These are phyloP conservation scores for Aspidoscelis tigris DNA, from an alignment of 2,113 vertebrate genomes.

Conservation along the genomic window DNA sequence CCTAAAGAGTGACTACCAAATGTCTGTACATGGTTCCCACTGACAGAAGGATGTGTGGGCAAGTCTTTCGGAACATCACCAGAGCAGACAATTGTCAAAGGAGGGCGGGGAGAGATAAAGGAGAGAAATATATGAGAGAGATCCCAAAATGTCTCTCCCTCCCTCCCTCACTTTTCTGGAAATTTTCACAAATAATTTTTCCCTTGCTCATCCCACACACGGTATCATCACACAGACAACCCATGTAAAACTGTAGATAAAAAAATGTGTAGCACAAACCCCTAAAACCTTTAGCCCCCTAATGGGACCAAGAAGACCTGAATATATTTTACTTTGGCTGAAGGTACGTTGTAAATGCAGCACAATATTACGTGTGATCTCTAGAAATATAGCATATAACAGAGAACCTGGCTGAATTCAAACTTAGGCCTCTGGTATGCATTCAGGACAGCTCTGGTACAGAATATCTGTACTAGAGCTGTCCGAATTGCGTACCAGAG, in stretches of 20 bases:
- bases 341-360: too few relatives aligned
- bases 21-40: constrained; percentile 12
- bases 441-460: too few relatives aligned
- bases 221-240: constrained; percentile 31
- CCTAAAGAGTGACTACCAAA: constrained; percentile 7
- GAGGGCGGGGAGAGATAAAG: not conserved
- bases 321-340: not conserved
- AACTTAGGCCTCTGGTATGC: too few relatives aligned
- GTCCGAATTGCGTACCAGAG: too few relatives aligned
- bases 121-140: constrained; percentile 36
- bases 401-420: too few relatives aligned
- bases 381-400: too few relatives aligned
- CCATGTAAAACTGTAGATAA: not conserved
- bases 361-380: too few relatives aligned
- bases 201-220: constrained; percentile 2
- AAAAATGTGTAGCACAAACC: constrained; percentile 14
- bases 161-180: constrained; percentile 15
- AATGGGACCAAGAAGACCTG: not conserved
- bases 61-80: constrained; percentile 36
- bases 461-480: too few relatives aligned
- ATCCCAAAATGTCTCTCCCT: constrained; percentile 11
- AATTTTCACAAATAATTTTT: constrained; percentile 21
- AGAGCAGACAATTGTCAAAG: constrained; percentile 37
- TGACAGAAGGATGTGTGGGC: constrained; percentile 21
- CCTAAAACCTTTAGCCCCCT: constrained; percentile 9